These are phyloP conservation scores for Pediacus dermestoides DNA, from an alignment of 2,888 invertebrate species.

Conservation along the genomic window DNA sequence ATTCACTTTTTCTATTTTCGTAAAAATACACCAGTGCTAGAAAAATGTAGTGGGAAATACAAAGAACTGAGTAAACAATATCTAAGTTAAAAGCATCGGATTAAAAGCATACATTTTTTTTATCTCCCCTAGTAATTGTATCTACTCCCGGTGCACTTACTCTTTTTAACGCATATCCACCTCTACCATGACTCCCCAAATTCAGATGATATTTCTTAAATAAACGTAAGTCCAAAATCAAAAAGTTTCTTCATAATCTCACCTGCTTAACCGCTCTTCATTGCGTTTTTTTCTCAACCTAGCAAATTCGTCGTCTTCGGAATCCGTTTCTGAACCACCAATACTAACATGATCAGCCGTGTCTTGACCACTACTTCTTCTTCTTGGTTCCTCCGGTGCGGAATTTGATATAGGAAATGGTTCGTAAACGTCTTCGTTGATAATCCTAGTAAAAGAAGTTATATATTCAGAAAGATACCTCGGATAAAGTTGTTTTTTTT, in stretches of 20 bases:
- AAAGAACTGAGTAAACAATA: too few relatives aligned
- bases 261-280: constrained; percentile 57
- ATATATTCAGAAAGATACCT: constrained; percentile 5
- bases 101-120: too few relatives aligned
- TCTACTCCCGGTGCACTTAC: too few relatives aligned
- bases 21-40: too few relatives aligned
- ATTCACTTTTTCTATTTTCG: too few relatives aligned
- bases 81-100: too few relatives aligned
- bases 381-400: constrained; percentile 21
- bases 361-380: constrained; percentile 21
- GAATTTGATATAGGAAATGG: constrained; percentile 32
- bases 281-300: constrained; percentile 66
- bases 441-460: constrained; percentile 8
- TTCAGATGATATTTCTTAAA: not conserved
- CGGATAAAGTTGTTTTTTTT: constrained; percentile 9
- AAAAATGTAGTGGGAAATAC: too few relatives aligned
- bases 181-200: too few relatives aligned
- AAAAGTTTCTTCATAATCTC: constrained; percentile 10
- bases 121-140: too few relatives aligned
- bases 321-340: constrained; percentile 44
- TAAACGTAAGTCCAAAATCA: not conserved
- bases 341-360: constrained; percentile 46
- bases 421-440: constrained; percentile 33
- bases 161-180: too few relatives aligned
- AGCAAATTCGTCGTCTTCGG: constrained; percentile 60